Evolutionary conservation across 2,888 invertebrate genomes (phyloP), one percentile per base, ranked within the genome.

Genomic region (Netelia virgata): DNA sequence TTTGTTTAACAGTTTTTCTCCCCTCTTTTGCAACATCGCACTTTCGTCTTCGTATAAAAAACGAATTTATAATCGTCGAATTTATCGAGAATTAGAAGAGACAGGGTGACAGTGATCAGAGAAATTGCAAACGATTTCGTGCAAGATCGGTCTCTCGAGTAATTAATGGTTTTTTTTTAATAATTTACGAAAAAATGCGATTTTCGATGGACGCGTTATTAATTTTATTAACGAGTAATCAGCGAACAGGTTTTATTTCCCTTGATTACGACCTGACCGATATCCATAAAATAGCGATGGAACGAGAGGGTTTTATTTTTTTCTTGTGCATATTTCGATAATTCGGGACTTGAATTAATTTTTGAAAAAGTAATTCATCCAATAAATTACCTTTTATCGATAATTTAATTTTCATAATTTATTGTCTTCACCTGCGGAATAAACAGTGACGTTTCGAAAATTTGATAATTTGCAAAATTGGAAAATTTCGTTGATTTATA

Each of bases 151-250:
- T 57, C 16, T 57, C 66, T 57, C n/a, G 57, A 73, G 41, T 59
- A 23, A 18, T 36, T 8, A 59, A 50, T 23, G 1, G 36, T 72
- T 59, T 59, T 43, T 72, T 64, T 64, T 23, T 28, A 28, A 3
- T 28, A 28, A 5, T 28, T 20, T n/a, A 8, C 18, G 9, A 55
- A 36, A 36, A 55, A 55, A 14, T 10, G 8, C 11, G 23, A 20
- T 50, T 47, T 59, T 59, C 10, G 9, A 66, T 53, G 11, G 61
- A 53, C 50, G 50, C 0, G 3, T 14, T 20, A 9, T 16, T 73
- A 50, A 80, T 80, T 80, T 80, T 5, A 9, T 59, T 36, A 73
- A 73, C 66, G 47, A 66, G 28, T 20, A 50, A 68, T 18, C 16
- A 0, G 10, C 18, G 28, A 6, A 23, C 36, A 10, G 10, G 8